Percentiles rank a stretch among this genome's conserved stretches.
These are phyloP conservation scores for Dolichotis patagonum DNA, from an alignment of 2,113 vertebrate genomes.

Conservation along the genomic window DNA sequence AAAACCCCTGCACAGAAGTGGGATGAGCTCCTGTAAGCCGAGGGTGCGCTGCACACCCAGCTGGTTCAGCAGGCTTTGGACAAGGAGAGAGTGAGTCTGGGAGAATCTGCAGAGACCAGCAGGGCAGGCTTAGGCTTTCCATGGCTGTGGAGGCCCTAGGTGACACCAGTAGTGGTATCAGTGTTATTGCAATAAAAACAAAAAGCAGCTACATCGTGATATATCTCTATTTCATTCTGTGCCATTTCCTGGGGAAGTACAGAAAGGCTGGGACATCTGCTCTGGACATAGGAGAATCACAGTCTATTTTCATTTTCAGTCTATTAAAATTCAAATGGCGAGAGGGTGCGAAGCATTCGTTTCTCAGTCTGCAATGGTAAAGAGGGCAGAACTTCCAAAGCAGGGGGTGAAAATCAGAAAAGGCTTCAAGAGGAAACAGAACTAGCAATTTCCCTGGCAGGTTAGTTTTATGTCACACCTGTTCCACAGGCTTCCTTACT, in stretches of 20 bases:
- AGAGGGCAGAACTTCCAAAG: neutral
- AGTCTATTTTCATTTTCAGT: neutral
- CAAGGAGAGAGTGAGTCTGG: neutral
- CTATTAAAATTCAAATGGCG: neutral
- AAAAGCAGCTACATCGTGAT: neutral
- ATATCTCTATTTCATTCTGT: neutral
- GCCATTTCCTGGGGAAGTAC: neutral
- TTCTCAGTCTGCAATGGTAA: constrained; percentile 2
- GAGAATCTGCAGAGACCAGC: neutral
- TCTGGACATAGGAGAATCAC: neutral
- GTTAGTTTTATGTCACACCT: constrained; percentile 61
- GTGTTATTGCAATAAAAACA: neutral
- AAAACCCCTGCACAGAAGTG: neutral
- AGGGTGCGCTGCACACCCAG: neutral
- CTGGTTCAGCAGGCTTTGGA: neutral
- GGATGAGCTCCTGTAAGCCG: too few species aligned
- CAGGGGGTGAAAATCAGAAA: neutral
- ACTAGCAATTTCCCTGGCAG: constrained; percentile 32
- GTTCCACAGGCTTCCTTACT: constrained; percentile 29
- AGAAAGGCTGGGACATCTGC: neutral
- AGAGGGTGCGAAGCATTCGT: neutral
- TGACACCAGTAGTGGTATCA: neutral
- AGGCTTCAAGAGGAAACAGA: constrained; percentile 20
- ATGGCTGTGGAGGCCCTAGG: neutral
- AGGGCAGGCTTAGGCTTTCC: neutral